Evolutionary conservation across 2,797 vertebrate genomes (phyloP).

Genomic region (Poecilia velifera): DNA sequence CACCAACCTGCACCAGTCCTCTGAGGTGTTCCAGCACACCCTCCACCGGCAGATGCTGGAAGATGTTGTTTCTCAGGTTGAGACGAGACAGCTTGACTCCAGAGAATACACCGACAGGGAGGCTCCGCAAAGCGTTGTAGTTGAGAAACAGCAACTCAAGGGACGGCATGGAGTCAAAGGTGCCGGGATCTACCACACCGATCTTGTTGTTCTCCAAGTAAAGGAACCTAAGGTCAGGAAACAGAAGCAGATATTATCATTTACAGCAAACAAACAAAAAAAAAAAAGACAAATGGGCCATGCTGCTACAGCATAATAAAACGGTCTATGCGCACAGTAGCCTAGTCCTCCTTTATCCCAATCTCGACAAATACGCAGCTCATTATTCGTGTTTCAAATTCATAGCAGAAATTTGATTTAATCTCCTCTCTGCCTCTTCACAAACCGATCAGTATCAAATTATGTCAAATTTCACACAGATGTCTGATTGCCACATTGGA

Average conservation of each 20-base stretch:
- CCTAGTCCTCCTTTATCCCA: conserved; percentile 15
- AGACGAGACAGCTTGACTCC: conserved; percentile 92
- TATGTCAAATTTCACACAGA: conserved; percentile 43
- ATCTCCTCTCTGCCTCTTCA: conserved; percentile 38
- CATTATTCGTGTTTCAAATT: conserved; percentile 51
- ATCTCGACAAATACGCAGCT: conserved; percentile 39
- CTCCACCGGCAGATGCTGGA: conserved; percentile 91
- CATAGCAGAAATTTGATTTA: conserved; percentile 48
- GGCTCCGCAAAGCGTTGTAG: conserved; percentile 92
- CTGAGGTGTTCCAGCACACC: conserved; percentile 96
- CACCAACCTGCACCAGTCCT: conserved; percentile 93
- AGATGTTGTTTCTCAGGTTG: conserved; percentile 96
- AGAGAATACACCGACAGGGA: conserved; percentile 91
- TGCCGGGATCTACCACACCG: conserved; percentile 89
- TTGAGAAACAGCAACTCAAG: conserved; percentile 95
- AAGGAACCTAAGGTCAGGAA: conserved; percentile 82
- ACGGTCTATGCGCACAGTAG: conserved; percentile 5
- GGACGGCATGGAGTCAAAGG: conserved; percentile 93
- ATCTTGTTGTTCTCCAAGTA: conserved; percentile 98
- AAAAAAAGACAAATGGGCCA: not conserved
- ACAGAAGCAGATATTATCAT: not conserved
- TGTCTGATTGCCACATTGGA: not conserved
- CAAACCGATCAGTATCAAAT: conserved; percentile 45
- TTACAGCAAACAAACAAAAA: not conserved
- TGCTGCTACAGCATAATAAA: not conserved